These are phyloP conservation scores for Scleropages formosus DNA, from an alignment of 2,797 vertebrate genomes.

Conservation along the genomic window DNA sequence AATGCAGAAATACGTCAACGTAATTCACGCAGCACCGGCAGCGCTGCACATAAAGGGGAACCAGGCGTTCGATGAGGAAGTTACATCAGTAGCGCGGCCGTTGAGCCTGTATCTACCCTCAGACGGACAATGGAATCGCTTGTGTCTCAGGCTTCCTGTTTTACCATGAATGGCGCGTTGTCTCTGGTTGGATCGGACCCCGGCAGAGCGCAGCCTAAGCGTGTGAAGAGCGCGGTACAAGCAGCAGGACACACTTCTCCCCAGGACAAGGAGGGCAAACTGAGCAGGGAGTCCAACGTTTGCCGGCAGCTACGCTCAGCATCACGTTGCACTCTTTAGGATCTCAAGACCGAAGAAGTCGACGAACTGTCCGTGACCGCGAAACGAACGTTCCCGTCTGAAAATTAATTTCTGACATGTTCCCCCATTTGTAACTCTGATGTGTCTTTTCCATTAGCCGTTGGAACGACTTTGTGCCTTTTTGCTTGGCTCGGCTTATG, in stretches of 20 bases:
- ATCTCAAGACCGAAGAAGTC: not conserved
- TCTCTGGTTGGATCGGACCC: conserved; percentile 43
- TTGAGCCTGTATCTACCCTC: conserved; percentile 27
- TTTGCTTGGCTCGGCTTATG: not conserved
- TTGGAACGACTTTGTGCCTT: not conserved
- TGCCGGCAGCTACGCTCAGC: not conserved
- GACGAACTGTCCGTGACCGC: not conserved
- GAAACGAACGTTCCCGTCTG: not conserved
- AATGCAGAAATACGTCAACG: not conserved
- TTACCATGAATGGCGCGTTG: conserved; percentile 56
- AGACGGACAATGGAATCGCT: conserved; percentile 41
- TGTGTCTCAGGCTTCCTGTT: conserved; percentile 49
- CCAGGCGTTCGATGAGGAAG: conserved; percentile 16
- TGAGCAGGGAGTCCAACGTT: too few relatives aligned
- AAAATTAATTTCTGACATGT: not conserved
- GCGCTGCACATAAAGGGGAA: not conserved
- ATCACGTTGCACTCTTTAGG: not conserved
- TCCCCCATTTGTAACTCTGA: too few relatives aligned
- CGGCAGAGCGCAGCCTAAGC: conserved; percentile 16
- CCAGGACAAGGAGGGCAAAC: conserved; percentile 12
- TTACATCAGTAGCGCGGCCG: not conserved
- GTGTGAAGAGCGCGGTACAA: too few relatives aligned
- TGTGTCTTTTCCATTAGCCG: too few relatives aligned
- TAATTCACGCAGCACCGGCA: conserved; percentile 7
- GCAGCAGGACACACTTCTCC: too few relatives aligned